A percentile compares a stretch with the other conserved stretches of the same genome.
Evolutionary conservation across 1,140 invertebrate genomes (phyloP).

Genomic region (Cotesia typhae): DNA sequence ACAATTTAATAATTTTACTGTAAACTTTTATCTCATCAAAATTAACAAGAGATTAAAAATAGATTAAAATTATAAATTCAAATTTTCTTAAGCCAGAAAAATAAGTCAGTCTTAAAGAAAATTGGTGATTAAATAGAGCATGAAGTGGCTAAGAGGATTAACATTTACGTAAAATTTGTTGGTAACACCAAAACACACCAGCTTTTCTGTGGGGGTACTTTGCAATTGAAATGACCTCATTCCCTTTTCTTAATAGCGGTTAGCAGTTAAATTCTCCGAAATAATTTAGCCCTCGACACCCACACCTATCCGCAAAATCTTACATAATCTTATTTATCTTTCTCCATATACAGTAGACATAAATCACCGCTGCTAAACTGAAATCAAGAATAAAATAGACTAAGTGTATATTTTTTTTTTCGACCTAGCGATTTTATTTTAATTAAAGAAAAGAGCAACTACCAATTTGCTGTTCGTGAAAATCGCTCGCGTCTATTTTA

Average conservation of each 20-base stretch:
- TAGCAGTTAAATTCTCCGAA: constrained; percentile 15
- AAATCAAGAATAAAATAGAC: too few relatives aligned
- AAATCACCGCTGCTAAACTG: too few relatives aligned
- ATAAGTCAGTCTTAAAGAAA: not conserved
- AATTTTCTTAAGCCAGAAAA: not conserved
- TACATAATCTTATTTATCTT: too few relatives aligned
- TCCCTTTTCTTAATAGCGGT: constrained; percentile 3
- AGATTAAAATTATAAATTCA: too few relatives aligned
- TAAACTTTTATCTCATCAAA: too few relatives aligned
- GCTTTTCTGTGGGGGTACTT: constrained; percentile 16
- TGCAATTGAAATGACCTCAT: constrained; percentile 34
- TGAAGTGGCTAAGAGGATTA: not conserved
- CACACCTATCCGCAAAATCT: not conserved
- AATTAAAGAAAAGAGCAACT: not conserved
- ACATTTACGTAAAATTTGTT: not conserved
- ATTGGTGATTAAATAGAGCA: not conserved
- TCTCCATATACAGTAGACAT: too few relatives aligned
- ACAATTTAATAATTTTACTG: too few relatives aligned
- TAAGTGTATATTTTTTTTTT: too few relatives aligned
- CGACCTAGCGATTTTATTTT: not conserved
- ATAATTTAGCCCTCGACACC: constrained; percentile 11
- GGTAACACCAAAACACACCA: constrained; percentile 15
- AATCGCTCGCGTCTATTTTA: too few relatives aligned
- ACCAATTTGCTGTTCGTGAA: not conserved
- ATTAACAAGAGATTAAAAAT: too few relatives aligned